Percentiles rank a stretch among this genome's conserved stretches.
phyloP scores from a whole-genome alignment of 2,113 vertebrate species.

The Trachemys scripta region DNA sequence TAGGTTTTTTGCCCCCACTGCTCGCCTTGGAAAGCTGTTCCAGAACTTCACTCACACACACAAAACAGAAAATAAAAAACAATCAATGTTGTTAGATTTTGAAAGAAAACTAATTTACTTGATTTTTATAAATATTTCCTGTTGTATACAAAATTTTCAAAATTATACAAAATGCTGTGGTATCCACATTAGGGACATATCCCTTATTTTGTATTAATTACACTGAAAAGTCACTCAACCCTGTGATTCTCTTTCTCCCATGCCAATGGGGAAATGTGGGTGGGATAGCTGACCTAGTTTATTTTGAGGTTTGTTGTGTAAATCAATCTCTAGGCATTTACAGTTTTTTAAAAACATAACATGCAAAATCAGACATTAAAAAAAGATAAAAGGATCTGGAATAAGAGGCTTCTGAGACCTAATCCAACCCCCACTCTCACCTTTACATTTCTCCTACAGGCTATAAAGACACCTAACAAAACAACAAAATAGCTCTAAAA shows the following conservation, averaged over 20 bases:
- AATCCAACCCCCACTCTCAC: conserved; percentile 42
- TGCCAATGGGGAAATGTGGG: conserved; percentile 11
- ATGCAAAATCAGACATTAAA: conserved; percentile 56
- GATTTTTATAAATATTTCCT: neutral
- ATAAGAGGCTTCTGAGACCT: conserved; percentile 29
- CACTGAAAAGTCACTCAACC: neutral
- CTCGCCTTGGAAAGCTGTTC: too few species aligned
- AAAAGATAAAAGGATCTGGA: conserved; percentile 33
- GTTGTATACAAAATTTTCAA: conserved; percentile 3
- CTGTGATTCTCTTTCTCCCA: conserved; percentile 15
- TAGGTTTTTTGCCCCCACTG: too few species aligned
- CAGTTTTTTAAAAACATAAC: conserved; percentile 27
- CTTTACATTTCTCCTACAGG: conserved; percentile 28
- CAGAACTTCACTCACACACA: too few species aligned
- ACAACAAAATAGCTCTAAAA: conserved; percentile 28
- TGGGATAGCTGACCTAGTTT: conserved; percentile 55
- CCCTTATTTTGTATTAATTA: neutral
- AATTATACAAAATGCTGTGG: neutral
- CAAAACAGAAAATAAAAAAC: neutral
- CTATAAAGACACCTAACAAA: conserved; percentile 25
- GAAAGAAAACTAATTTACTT: neutral
- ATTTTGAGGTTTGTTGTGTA: conserved; percentile 55
- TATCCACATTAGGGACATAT: neutral
- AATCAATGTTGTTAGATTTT: neutral
- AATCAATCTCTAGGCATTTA: conserved; percentile 15